Evolutionary conservation across 2,888 invertebrate species (phyloP), one percentile per base, ranked within the genome.

Genomic region (Sinhomidia bicolor): DNA sequence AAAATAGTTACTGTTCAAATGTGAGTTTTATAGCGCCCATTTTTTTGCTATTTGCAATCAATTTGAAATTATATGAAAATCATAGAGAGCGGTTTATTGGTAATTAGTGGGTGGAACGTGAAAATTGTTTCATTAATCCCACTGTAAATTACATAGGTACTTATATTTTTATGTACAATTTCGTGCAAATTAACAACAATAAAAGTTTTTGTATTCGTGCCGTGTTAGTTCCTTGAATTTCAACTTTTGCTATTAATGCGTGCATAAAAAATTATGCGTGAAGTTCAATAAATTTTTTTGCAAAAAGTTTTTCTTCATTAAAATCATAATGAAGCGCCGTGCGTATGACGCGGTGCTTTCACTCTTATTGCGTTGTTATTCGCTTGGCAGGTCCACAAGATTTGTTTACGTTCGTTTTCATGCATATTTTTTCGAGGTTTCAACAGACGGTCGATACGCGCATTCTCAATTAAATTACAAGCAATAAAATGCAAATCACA

Each of bases 321-420:
- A 47, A 14, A 47, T n/a, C n/a, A n/a, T n/a, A n/a, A 7, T 36
- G 7, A 36, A 36, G 36, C 36, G n/a, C n/a, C n/a, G n/a, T n/a
- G n/a, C n/a, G n/a, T n/a, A n/a, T n/a, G n/a, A n/a, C n/a, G n/a
- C 20, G 1, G 14, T 65, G 62, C 62, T 65, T 65, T 65, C 62
- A 65, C 62, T 14, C 32, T 60, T 60, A 10, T 9, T 65, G 47
- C 47, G 29, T n/a, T 65, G 23, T n/a, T 29, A 14, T 14, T 0
- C 10, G 29, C 20, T 14, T 10, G 5, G n/a, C 7, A 12, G 7
- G 51, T 54, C 4, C 17, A 54, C 12, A 60, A 60, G 54, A 3
- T 29, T 36, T 68, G 17, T 41, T 36, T 36, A 23, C 32, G 12
- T 62, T 10, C 68, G 5, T 36, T n/a, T 65, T 29, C 62, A 29